These are phyloP conservation scores for Ennomos erosarius DNA, from an alignment of 2,888 invertebrate genomes.

Conservation along the genomic window DNA sequence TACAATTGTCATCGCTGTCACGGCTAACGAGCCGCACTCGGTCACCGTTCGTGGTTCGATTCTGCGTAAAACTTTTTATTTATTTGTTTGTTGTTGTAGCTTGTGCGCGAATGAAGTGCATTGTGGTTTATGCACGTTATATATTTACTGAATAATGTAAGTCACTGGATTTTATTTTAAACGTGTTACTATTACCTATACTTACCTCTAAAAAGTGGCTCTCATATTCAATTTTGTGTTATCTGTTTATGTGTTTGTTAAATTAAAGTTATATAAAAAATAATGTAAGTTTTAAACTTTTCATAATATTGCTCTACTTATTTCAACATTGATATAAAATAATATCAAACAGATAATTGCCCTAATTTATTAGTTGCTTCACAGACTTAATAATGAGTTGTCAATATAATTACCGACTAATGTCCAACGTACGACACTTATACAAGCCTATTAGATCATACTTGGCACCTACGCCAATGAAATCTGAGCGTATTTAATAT, in stretches of 20 bases:
- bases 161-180: background rate
- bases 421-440: constrained; percentile 3
- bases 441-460: background rate
- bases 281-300: too few relatives aligned
- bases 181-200: background rate
- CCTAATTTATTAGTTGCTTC: background rate
- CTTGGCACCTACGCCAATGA: constrained; percentile 12
- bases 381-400: constrained; percentile 2
- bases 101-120: constrained; percentile 4
- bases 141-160: background rate
- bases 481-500: constrained; percentile 4
- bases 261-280: too few relatives aligned
- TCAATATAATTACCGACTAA: constrained; percentile 4
- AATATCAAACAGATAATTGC: too few relatives aligned
- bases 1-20: constrained; percentile 80
- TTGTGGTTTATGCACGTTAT: constrained; percentile 2
- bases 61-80: constrained; percentile 50
- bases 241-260: too few relatives aligned
- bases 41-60: constrained; percentile 54
- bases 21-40: constrained; percentile 75
- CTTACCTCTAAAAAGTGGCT: too few relatives aligned
- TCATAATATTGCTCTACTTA: too few relatives aligned
- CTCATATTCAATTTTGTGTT: too few relatives aligned
- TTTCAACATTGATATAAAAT: too few relatives aligned
- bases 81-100: constrained; percentile 38